Conservation (phyloP, 2,888 invertebrate species). For the Rhaphigaster nebulosa region DNA sequence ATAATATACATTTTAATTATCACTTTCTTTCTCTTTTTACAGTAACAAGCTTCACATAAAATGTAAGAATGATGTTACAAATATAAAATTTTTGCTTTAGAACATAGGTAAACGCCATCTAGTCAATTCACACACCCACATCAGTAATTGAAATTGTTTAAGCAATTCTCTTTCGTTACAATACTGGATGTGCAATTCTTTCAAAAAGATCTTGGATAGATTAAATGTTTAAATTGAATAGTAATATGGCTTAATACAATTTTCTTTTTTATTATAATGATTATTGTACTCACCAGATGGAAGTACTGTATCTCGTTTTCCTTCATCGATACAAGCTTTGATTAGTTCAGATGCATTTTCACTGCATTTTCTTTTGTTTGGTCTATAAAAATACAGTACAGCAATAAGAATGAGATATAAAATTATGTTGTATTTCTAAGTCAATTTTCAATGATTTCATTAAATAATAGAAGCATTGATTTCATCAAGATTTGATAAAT, state of each 20-base stretch:
- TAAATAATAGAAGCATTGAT: neutral
- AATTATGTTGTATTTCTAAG: neutral
- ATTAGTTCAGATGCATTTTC: constrained; percentile 75
- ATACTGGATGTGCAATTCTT: neutral
- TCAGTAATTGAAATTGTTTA: neutral
- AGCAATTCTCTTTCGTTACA: neutral
- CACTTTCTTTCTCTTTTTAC: neutral
- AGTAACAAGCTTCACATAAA: neutral
- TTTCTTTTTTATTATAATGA: neutral
- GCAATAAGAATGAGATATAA: neutral
- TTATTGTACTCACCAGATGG: constrained; percentile 42
- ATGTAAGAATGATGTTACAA: too few species aligned
- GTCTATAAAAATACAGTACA: constrained; percentile 67
- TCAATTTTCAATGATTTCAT: neutral
- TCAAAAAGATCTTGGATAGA: neutral
- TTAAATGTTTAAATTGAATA: neutral
- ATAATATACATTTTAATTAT: neutral
- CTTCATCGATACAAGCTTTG: constrained; percentile 71
- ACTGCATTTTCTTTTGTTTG: constrained; percentile 74
- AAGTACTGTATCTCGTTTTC: constrained; percentile 44
- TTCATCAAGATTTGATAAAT: neutral
- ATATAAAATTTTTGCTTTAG: too few species aligned
- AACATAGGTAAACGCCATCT: neutral
- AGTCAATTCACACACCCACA: neutral
- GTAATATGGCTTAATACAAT: neutral